Evolutionary conservation across 2,888 invertebrate genomes (phyloP).

Genomic region (Panzeria rudis): DNA sequence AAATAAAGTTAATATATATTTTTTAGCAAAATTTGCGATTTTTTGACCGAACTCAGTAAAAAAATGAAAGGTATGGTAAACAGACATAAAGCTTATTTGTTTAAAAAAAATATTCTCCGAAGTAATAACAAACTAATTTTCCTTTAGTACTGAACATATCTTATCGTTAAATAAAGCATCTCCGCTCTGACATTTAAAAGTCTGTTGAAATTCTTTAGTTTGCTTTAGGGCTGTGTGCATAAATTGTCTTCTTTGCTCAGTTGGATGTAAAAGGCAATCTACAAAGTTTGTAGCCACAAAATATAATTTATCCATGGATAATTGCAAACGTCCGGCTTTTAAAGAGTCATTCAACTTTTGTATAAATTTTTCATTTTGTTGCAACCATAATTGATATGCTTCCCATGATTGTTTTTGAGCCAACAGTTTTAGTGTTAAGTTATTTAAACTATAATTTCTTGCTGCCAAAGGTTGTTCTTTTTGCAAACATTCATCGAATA

Average conservation of each 20-base stretch:
- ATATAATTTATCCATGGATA: slow-evolving; percentile 78
- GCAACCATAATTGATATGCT: slow-evolving; percentile 77
- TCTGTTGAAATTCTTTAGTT: slow-evolving; percentile 78
- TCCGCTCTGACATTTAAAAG: slow-evolving; percentile 77
- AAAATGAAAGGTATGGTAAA: slow-evolving; percentile 60
- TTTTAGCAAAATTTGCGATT: slow-evolving; percentile 64
- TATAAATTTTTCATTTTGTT: slow-evolving; percentile 73
- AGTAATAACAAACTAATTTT: slow-evolving; percentile 24
- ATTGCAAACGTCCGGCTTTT: slow-evolving; percentile 73
- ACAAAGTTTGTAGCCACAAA: slow-evolving; percentile 78
- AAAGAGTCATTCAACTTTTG: slow-evolving; percentile 75
- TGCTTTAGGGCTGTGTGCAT: slow-evolving; percentile 79
- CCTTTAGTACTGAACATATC: slow-evolving; percentile 69
- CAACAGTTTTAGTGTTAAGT: slow-evolving; percentile 77
- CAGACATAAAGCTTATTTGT: neutral
- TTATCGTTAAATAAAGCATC: slow-evolving; percentile 76
- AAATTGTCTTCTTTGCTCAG: slow-evolving; percentile 74
- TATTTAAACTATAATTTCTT: slow-evolving; percentile 75
- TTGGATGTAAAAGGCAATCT: slow-evolving; percentile 77
- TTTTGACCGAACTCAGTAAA: slow-evolving; percentile 57
- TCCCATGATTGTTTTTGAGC: slow-evolving; percentile 77
- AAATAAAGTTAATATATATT: neutral
- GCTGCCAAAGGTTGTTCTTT: slow-evolving; percentile 54
- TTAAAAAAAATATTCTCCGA: neutral
- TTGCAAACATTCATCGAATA: slow-evolving; percentile 76